These are phyloP conservation scores for Halisarca cf. caerulea DNA, from an alignment of 37 sponge, comb jelly and placozoan genomes.

Conservation along the genomic window DNA sequence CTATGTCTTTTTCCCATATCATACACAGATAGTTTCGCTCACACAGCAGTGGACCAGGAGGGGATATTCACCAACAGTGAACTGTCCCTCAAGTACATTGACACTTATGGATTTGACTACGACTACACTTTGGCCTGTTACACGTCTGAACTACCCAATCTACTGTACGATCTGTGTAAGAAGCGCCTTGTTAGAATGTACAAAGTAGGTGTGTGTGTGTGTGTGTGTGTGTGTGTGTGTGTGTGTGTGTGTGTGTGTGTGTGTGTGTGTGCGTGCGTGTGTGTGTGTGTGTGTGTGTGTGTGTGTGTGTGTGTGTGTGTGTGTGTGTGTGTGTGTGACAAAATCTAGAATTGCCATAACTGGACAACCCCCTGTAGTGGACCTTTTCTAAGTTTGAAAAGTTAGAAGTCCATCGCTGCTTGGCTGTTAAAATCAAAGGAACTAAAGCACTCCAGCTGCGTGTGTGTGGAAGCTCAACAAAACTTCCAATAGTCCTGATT, in stretches of 20 bases:
- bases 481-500: too few species aligned
- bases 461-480: too few species aligned
- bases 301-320: conserved; percentile 14
- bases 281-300: too few species aligned
- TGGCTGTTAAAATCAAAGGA: too few species aligned
- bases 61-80: conserved; percentile 92
- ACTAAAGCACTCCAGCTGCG: too few species aligned
- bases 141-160: conserved; percentile 64
- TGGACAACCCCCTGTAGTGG: too few species aligned
- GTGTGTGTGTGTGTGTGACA: background rate
- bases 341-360: too few species aligned
- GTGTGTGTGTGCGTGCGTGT: too few species aligned
- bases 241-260: too few species aligned
- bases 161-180: conserved; percentile 79
- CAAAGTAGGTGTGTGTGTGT: conserved; percentile 44
- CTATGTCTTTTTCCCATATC: too few species aligned
- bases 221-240: background rate
- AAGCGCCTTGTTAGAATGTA: conserved; percentile 69
- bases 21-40: background rate
- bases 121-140: conserved; percentile 97
- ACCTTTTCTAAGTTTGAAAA: too few species aligned
- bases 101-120: conserved; percentile 97
- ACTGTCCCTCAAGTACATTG: conserved; percentile 79
- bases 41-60: conserved; percentile 26
- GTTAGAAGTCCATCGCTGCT: too few species aligned